A percentile compares a stretch with the other conserved stretches of the same genome.
Conservation (phyloP, 2,888 invertebrate genomes). For the Phrixothrix hirtus region DNA sequence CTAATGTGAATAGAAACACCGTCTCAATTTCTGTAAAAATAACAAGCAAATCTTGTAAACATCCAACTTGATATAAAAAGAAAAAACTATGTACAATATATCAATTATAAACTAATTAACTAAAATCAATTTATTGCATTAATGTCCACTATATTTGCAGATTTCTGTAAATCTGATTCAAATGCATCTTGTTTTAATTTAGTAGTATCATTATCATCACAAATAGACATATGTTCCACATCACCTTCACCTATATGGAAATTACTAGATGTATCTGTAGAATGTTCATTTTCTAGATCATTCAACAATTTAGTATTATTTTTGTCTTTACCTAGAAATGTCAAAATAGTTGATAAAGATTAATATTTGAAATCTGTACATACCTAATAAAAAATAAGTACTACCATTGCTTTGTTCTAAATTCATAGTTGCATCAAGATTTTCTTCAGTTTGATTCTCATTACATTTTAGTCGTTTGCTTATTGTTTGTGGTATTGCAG, state of each 20-base stretch:
- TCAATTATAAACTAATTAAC: constrained; percentile 9
- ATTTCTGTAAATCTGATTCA: constrained; percentile 15
- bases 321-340: constrained; percentile 19
- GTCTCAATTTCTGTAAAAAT: too few relatives aligned
- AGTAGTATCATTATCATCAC: constrained; percentile 5
- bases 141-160: constrained; percentile 11
- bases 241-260: constrained; percentile 41
- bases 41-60: too few relatives aligned
- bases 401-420: constrained; percentile 16
- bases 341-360: constrained; percentile 4
- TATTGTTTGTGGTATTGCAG: constrained; percentile 35
- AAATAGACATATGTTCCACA: constrained; percentile 14
- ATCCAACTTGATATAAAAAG: too few relatives aligned
- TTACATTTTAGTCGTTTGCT: too few relatives aligned
- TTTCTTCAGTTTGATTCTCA: neutral
- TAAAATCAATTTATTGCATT: constrained; percentile 29
- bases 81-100: too few relatives aligned
- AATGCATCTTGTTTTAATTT: constrained; percentile 8
- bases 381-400: constrained; percentile 19
- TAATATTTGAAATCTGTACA: neutral
- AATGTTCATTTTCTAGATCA: constrained; percentile 15
- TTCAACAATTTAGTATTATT: constrained; percentile 14
- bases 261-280: too few relatives aligned
- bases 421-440: constrained; percentile 11
- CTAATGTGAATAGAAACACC: too few relatives aligned